These are phyloP conservation scores for Antheraea pernyi DNA, from an alignment of 1,140 invertebrate genomes.

Conservation along the genomic window DNA sequence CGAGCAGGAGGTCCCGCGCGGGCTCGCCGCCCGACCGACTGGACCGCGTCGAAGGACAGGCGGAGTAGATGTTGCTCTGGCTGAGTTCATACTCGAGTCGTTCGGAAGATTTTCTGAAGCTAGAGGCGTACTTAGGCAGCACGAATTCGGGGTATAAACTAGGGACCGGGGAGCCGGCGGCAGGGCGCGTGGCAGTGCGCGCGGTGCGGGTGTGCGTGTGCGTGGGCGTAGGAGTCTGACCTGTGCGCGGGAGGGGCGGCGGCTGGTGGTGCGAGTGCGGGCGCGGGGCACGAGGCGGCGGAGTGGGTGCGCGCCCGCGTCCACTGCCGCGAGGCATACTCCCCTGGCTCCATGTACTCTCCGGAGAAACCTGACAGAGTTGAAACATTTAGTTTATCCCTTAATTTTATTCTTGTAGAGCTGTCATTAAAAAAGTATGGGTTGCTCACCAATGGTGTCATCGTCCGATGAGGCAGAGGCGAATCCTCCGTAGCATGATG, in stretches of 20 bases:
- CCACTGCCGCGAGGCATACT: constrained; percentile 64
- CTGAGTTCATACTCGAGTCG: constrained; percentile 78
- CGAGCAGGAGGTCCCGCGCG: constrained; percentile 34
- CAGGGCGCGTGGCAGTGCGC: constrained; percentile 62
- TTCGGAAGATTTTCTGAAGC: constrained; percentile 72
- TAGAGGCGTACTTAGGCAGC: constrained; percentile 59
- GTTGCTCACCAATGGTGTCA: constrained; percentile 75
- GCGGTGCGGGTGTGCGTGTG: constrained; percentile 28
- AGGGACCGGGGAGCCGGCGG: constrained; percentile 44
- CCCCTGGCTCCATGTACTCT: constrained; percentile 80
- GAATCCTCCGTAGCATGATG: constrained; percentile 80
- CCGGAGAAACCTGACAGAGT: constrained; percentile 73
- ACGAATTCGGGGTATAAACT: constrained; percentile 64
- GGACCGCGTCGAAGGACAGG: constrained; percentile 61
- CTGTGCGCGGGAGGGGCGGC: constrained; percentile 33
- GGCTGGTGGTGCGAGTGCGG: constrained; percentile 21
- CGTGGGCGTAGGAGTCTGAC: constrained; percentile 47
- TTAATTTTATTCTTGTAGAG: not conserved
- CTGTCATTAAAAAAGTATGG: not conserved
- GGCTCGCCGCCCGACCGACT: constrained; percentile 54
- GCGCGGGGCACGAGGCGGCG: constrained; percentile 71
- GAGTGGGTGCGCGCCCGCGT: constrained; percentile 74
- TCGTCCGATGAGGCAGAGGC: constrained; percentile 79
- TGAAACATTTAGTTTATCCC: not conserved
- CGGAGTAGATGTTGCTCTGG: constrained; percentile 77